Conservation (phyloP, 2,888 invertebrate species). For the Rotaria sp. region DNA sequence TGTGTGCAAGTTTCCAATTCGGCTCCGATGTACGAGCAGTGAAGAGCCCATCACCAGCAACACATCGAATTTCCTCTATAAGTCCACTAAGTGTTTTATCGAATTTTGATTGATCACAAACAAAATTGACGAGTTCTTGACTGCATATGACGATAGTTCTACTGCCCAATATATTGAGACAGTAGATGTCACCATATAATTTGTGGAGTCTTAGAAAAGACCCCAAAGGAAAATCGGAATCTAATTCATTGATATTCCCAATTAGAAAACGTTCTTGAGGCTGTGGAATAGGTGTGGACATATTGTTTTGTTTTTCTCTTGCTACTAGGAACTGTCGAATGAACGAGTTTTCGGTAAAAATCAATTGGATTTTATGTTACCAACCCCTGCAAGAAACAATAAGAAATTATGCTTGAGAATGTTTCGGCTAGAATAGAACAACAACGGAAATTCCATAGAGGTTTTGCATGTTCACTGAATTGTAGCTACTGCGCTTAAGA, state of each 20-base stretch:
- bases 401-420: too few relatives aligned
- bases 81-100: neutral
- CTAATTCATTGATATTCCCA: neutral
- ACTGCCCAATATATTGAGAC: neutral
- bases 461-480: too few relatives aligned
- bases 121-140: neutral
- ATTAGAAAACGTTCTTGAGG: neutral
- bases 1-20: slow-evolving; percentile 5
- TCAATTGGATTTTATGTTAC: too few relatives aligned
- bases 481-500: too few relatives aligned
- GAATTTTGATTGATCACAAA: neutral
- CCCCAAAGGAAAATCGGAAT: neutral
- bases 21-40: neutral
- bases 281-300: neutral
- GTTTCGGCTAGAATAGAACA: too few relatives aligned
- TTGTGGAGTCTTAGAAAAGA: neutral
- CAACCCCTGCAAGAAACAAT: too few relatives aligned
- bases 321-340: too few relatives aligned
- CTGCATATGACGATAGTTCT: neutral
- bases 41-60: neutral
- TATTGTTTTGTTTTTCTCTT: neutral
- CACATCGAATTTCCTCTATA: neutral
- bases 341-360: too few relatives aligned
- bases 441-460: too few relatives aligned
- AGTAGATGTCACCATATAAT: neutral